A percentile compares a stretch with the other conserved stretches of the same genome.
Evolutionary conservation across 1,140 invertebrate genomes (phyloP).

Genomic region (Contarinia nasturtii): DNA sequence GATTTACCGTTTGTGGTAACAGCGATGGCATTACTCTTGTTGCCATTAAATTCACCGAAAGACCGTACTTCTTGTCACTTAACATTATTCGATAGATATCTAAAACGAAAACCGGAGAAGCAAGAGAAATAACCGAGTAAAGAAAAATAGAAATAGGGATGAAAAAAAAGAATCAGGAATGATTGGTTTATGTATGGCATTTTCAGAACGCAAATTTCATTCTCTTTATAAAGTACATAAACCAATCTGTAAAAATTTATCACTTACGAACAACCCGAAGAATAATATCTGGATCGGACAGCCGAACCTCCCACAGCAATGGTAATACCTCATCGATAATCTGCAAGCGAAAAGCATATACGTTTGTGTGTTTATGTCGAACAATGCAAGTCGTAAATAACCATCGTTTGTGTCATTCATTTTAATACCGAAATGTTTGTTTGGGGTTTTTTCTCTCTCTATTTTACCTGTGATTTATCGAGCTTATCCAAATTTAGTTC

Average conservation of each 20-base stretch:
- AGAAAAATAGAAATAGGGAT: not conserved
- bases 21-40: constrained; percentile 83
- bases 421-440: not conserved
- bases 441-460: too few species aligned
- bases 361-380: too few species aligned
- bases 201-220: not conserved
- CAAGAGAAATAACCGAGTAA: not conserved
- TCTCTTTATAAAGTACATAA: too few species aligned
- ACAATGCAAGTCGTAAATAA: not conserved
- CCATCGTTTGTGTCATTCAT: not conserved
- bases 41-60: constrained; percentile 82
- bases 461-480: constrained; percentile 47
- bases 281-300: constrained; percentile 68
- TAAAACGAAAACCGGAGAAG: constrained; percentile 28
- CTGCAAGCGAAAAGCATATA: constrained; percentile 9
- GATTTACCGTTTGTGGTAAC: constrained; percentile 82
- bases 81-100: constrained; percentile 66
- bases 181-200: not conserved
- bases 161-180: not conserved
- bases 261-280: constrained; percentile 68
- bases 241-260: not conserved
- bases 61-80: constrained; percentile 74
- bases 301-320: constrained; percentile 66
- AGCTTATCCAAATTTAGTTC: constrained; percentile 65
- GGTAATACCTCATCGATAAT: constrained; percentile 86